Conservation (phyloP, 2,888 invertebrate species). For the Ellobium chinense region DNA sequence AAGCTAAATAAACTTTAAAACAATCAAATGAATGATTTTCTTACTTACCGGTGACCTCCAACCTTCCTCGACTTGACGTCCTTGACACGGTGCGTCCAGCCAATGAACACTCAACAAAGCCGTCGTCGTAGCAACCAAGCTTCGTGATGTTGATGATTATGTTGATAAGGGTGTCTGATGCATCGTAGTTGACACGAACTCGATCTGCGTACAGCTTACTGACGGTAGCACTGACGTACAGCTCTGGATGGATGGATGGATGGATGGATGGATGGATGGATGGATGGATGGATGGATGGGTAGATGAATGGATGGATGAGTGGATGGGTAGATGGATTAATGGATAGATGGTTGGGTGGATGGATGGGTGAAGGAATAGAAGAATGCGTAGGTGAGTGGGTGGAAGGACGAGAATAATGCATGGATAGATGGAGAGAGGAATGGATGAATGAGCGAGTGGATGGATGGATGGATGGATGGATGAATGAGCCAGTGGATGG, state of each 20-base stretch:
- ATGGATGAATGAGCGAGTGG: no score
- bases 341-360: no score
- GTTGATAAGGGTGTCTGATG: not conserved
- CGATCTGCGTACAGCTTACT: not conserved
- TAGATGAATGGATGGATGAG: no score
- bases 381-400: not conserved
- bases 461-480: no score
- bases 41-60: constrained; percentile 6
- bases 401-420: not conserved
- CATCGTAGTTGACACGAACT: not conserved
- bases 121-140: constrained; percentile 11
- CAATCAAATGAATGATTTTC: not conserved
- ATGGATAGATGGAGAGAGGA: no score
- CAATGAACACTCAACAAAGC: constrained; percentile 9
- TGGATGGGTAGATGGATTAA: no score
- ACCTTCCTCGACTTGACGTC: not conserved
- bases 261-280: not conserved
- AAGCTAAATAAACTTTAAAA: not conserved
- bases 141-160: not conserved
- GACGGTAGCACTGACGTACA: constrained; percentile 3
- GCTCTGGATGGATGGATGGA: not conserved
- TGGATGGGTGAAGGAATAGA: not conserved
- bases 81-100: not conserved
- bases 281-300: not conserved
- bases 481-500: no score